These are phyloP conservation scores for Chymomyza costata DNA, from an alignment of 1,140 invertebrate genomes.

Conservation along the genomic window DNA sequence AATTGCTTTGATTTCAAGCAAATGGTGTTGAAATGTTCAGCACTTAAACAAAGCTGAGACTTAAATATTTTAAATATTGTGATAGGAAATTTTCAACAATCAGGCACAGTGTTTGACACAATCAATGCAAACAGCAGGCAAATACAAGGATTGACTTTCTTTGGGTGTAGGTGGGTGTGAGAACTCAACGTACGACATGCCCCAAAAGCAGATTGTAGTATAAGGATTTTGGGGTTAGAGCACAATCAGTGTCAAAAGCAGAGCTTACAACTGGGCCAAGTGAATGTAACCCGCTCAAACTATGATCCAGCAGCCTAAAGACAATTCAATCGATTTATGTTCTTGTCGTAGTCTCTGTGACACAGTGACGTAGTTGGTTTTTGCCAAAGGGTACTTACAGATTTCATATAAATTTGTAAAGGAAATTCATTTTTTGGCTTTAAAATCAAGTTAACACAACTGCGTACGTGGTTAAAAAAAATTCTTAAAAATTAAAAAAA, in stretches of 20 bases:
- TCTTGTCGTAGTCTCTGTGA: conserved; percentile 11
- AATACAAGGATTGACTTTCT: too few species aligned
- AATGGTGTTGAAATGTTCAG: conserved; percentile 34
- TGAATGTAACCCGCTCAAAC: conserved; percentile 41
- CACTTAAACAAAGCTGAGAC: conserved; percentile 15
- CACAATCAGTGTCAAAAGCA: not conserved
- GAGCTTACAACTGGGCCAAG: conserved; percentile 19
- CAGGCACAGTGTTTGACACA: conserved; percentile 14
- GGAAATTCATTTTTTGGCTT: too few species aligned
- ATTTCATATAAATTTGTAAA: not conserved
- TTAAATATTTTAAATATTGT: conserved; percentile 32
- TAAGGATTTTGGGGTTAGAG: too few species aligned
- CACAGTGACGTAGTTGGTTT: too few species aligned
- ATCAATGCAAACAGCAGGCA: conserved; percentile 25
- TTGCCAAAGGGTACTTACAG: not conserved
- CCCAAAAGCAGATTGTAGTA: too few species aligned
- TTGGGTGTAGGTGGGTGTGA: too few species aligned
- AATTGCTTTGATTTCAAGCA: conserved; percentile 56
- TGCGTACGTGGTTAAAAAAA: too few species aligned
- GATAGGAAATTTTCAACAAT: conserved; percentile 4
- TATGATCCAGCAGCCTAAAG: conserved; percentile 38
- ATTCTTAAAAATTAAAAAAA: too few species aligned
- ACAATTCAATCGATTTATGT: conserved; percentile 58
- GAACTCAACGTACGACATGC: too few species aligned
- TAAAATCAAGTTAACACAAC: too few species aligned